Base-by-base conservation (phyloP, 1,140 invertebrate genomes). In the Polypedilum pembai region DNA sequence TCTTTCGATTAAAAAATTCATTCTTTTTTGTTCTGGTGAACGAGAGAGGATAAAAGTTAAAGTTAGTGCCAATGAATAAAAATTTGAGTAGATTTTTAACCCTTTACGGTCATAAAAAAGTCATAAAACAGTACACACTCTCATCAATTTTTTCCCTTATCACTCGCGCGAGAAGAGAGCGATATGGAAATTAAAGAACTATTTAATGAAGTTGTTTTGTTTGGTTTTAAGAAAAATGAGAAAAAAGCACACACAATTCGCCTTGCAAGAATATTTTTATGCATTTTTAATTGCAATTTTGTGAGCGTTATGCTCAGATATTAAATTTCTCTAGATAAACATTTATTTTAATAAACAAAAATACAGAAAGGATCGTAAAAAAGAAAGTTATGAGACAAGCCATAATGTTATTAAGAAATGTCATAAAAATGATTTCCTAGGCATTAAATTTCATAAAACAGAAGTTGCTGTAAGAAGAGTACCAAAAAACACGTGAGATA, bases 331-430 rank as follows among this genome's bases (percentile, higher is more conserved):
- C 2, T 5, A n/a, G 45, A 56, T 56, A 15, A 56, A 56, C 12
- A 56, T n/a, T n/a, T 56, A 56, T 56, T 56, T 56, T 56, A 56
- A 56, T 56, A 8, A 56, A 56, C 45, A 56, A 56, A 56, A 56
- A 56, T n/a, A 45, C 41, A 33, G 5, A 12, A 21, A 73, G 4
- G 69, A 73, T 73, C 33, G 20, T 73, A 73, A 24, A n/a, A n/a
- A n/a, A n/a, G n/a, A n/a, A 41, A 20, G 10, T 74, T 41, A 41
- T 18, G 10, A 74, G 15, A 24, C 18, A 41, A 33, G 40, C 18
- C 73, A 41, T 74, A 74, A 74, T n/a, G 41, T 20, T 74, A 40
- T 20, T 41, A 74, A 45, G 69, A 74, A 21, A 76, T 40, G 40
- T 74, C 56, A 74, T 73, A 33, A 73, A 33, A 73, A 41, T 73